A percentile compares a stretch with the other conserved stretches of the same genome.
phyloP scores from a whole-genome alignment of 1,140 invertebrate genomes.

The Brachionus angularis region DNA sequence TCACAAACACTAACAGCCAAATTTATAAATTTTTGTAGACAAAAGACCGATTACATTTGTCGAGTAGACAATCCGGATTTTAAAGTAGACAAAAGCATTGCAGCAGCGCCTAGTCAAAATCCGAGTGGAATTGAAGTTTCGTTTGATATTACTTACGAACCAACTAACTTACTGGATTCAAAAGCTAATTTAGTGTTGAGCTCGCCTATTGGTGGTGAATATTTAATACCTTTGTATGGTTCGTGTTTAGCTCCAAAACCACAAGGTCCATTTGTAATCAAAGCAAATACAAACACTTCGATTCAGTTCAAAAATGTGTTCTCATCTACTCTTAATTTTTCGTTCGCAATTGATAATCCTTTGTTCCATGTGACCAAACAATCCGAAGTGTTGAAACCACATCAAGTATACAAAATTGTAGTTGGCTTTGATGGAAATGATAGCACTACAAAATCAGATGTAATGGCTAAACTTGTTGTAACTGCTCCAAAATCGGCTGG shows the following conservation, averaged over 20 bases:
- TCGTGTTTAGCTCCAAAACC: slow-evolving; percentile 56
- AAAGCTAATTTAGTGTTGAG: slow-evolving; percentile 50
- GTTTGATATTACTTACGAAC: slow-evolving; percentile 57
- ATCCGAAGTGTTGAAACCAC: slow-evolving; percentile 53
- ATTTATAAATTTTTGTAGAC: slow-evolving; percentile 57
- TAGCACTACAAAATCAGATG: slow-evolving; percentile 51
- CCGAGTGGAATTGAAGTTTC: slow-evolving; percentile 55
- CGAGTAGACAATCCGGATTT: slow-evolving; percentile 55
- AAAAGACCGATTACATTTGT: slow-evolving; percentile 58
- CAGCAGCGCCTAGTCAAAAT: slow-evolving; percentile 51
- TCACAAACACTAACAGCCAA: slow-evolving; percentile 51
- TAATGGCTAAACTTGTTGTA: slow-evolving; percentile 57
- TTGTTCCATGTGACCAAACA: slow-evolving; percentile 56
- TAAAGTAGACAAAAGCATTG: slow-evolving; percentile 56
- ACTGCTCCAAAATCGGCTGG: slow-evolving; percentile 54
- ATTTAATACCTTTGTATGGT: slow-evolving; percentile 56
- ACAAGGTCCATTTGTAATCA: slow-evolving; percentile 56
- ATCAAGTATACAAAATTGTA: slow-evolving; percentile 55
- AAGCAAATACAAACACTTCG: slow-evolving; percentile 52
- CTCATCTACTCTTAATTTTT: slow-evolving; percentile 51
- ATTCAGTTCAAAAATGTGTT: slow-evolving; percentile 58
- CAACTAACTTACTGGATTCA: slow-evolving; percentile 54
- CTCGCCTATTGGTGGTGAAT: slow-evolving; percentile 55
- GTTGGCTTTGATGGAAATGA: slow-evolving; percentile 58
- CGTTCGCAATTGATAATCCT: slow-evolving; percentile 56